Evolutionary conservation across 2,113 vertebrate genomes (phyloP).

Genomic region (Ceyx cyanopectus): DNA sequence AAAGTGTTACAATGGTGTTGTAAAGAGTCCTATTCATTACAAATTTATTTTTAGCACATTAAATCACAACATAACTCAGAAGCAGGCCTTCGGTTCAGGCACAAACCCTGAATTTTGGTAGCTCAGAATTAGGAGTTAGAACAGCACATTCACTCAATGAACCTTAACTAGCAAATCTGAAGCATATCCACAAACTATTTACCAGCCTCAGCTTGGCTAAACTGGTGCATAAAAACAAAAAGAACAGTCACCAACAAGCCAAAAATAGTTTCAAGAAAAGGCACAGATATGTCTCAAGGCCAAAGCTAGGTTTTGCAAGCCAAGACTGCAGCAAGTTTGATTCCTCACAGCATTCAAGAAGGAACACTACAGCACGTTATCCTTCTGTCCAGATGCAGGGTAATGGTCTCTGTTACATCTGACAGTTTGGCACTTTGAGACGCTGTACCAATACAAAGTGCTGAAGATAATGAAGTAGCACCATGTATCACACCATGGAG

Average conservation of each 20-base stretch:
- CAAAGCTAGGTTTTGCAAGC: not conserved
- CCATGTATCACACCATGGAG: not conserved
- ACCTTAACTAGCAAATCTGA: slow-evolving; percentile 36
- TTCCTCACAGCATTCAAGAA: not conserved
- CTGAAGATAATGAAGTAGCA: not conserved
- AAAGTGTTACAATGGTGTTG: slow-evolving; percentile 6
- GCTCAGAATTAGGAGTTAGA: slow-evolving; percentile 21
- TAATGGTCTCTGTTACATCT: not conserved
- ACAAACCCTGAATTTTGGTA: slow-evolving; percentile 7
- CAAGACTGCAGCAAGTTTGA: not conserved
- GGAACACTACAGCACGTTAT: not conserved
- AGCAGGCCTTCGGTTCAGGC: slow-evolving; percentile 19
- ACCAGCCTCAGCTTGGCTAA: slow-evolving; percentile 35
- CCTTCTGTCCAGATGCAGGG: not conserved
- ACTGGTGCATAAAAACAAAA: slow-evolving; percentile 18
- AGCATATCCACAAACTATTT: slow-evolving; percentile 39
- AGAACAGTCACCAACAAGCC: slow-evolving; percentile 4
- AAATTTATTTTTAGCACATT: slow-evolving; percentile 56
- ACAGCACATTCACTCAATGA: slow-evolving; percentile 25
- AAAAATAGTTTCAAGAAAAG: not conserved
- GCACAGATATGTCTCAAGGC: not conserved
- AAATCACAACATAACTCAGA: slow-evolving; percentile 48
- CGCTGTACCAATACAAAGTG: not conserved
- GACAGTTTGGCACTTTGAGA: not conserved
- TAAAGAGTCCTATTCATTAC: slow-evolving; percentile 7